Evolutionary conservation across 2,888 invertebrate genomes (phyloP), one percentile per base, ranked within the genome.

Genomic region (Athalia rosae): DNA sequence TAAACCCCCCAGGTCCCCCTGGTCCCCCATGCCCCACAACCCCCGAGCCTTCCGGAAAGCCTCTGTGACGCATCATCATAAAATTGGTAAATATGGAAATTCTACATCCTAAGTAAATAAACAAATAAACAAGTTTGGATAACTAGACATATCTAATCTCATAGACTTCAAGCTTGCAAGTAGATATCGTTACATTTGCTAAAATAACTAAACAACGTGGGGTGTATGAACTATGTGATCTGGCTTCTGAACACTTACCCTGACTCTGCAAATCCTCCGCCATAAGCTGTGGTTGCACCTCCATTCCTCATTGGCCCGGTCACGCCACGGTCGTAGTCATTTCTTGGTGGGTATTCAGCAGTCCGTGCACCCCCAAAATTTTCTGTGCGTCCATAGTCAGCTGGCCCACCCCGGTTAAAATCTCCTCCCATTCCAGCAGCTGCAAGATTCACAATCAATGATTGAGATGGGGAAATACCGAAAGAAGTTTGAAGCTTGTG

Each of bases 281-380:
- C 84, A 53, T 81, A 80, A 50, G 88, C 87, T 45, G 87, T 87
- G 0, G 88, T 86, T 8, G 87, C 87, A 63, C 87, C 88, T 53
- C 90, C 90, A 69, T 90, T 90, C 79, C 90, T 86, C 88, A 89
- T 90, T 4, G 89, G 89, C 48, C 89, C 89, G 11, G 88, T 85
- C 6, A 88, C 84, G 45, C 83, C 85, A 56, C 90, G 88, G 76
- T 90, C 89, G 78, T 90, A 89, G 77, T 89, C 90, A 73, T 84
- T 88, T 80, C 89, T 86, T 11, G 89, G 85, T 41, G 88, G 84
- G 74, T 89, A 89, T 77, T 89, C 89, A 56, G 88, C 87, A 7
- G 87, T 85, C n/a, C 90, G 85, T 53, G 86, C 85, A 41, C 86
- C 84, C 28, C 87, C 86, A 67, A 89, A 90, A 78, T 84, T 89